Base-by-base conservation (phyloP, 2,888 invertebrate species). In the Drosophila longiperda region DNA sequence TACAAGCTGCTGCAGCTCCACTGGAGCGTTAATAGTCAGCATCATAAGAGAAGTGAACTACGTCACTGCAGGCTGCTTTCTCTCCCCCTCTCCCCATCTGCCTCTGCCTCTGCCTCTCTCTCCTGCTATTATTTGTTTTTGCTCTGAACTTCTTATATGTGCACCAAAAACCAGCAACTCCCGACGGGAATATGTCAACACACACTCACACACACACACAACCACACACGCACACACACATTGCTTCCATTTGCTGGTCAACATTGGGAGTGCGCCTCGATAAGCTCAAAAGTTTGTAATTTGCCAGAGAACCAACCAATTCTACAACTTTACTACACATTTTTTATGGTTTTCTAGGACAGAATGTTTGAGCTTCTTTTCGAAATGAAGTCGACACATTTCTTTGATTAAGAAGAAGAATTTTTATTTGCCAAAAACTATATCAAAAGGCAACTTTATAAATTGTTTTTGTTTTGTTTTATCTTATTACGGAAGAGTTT, bases 81-180 rank as follows among this genome's bases (percentile, higher is more conserved):
- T n/a, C 5, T 20, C 42, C 20, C 45, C 8, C 7, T 36, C 55
- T 12, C 34, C 17, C 4, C 17, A 26, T 5, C 29, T 29, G 5
- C 29, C 20, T 40, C 29, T 29, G 5, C 29, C 20, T 40, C 6
- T 12, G 20, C 23, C 45, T 15, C 15, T 26, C 55, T 12, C 23
- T 23, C 2, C 12, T 4, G n/a, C 34, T 20, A 45, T 54, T 87
- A 89, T 87, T 87, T 87, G 89, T 62, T 70, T 79, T 86, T 67
- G 69, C 81, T 77, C 84, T 87, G 87, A 87, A 86, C 89, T 90
- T 88, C 87, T 90, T 87, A 87, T 73, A 83, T 75, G 78, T 77
- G 78, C 45, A 40, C 29, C 61, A 17, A 50, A 50, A 50, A 38
- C 63, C 72, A 40, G 59, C 64, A 53, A 72, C 38, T 72, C 66